Percentiles rank a stretch among this genome's conserved stretches.
Conservation (phyloP, 2,888 invertebrate genomes). For the Isotomurus palustris region DNA sequence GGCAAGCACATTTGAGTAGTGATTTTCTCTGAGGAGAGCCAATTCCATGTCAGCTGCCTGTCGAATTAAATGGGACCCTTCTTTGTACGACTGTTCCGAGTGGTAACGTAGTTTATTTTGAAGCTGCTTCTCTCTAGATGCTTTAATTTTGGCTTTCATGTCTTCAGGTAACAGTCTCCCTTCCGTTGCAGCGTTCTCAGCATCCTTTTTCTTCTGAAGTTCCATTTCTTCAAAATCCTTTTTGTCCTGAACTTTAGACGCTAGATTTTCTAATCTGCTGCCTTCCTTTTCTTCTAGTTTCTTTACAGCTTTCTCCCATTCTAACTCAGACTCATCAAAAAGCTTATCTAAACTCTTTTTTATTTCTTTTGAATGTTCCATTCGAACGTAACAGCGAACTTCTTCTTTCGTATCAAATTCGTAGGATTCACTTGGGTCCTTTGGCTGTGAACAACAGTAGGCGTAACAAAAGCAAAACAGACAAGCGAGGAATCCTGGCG, state of each 20-base stretch:
- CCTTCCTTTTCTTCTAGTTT: constrained; percentile 10
- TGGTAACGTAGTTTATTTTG: constrained; percentile 13
- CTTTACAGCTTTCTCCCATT: constrained; percentile 2
- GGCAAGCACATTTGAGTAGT: constrained; percentile 6
- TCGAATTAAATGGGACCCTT: constrained; percentile 11
- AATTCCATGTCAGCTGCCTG: constrained; percentile 11
- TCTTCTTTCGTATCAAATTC: constrained; percentile 7
- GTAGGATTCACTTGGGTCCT: constrained; percentile 3
- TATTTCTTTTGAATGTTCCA: constrained; percentile 15
- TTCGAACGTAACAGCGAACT: constrained; percentile 4
- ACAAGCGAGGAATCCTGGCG: constrained; percentile 1
- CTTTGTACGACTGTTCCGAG: constrained; percentile 7
- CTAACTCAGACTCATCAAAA: not conserved
- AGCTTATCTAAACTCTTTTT: not conserved
- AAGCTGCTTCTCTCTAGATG: constrained; percentile 11
- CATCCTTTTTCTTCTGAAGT: constrained; percentile 2
- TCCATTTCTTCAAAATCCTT: constrained; percentile 8
- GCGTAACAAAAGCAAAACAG: constrained; percentile 10
- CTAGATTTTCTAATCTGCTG: constrained; percentile 8
- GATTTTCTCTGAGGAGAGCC: constrained; percentile 8
- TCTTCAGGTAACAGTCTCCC: constrained; percentile 8
- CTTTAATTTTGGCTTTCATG: constrained; percentile 7
- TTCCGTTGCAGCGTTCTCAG: constrained; percentile 11
- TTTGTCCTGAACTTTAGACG: not conserved
- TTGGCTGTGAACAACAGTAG: not conserved